Conservation (phyloP, 2,797 vertebrate species). For the Netta rufina region DNA sequence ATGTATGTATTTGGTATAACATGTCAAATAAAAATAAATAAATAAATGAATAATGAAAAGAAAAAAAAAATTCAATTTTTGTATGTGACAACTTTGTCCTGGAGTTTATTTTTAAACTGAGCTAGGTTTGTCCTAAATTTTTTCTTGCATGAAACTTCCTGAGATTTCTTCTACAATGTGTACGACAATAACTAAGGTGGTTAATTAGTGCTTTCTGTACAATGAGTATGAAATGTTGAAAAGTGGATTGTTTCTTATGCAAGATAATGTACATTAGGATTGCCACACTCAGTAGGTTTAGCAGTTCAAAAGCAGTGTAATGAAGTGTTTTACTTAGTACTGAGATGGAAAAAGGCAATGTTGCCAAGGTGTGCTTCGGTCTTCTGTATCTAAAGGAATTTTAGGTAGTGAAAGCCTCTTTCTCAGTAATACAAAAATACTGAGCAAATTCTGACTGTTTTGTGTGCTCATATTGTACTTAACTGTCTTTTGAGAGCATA, state of each 20-base stretch:
- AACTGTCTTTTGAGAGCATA: neutral
- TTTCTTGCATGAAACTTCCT: neutral
- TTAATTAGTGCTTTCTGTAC: conserved; percentile 54
- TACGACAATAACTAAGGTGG: neutral
- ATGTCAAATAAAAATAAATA: neutral
- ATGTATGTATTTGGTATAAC: neutral
- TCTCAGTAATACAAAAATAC: neutral
- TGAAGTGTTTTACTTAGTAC: neutral
- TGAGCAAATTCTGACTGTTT: neutral
- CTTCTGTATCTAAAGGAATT: neutral
- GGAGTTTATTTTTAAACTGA: neutral
- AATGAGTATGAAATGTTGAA: conserved; percentile 5
- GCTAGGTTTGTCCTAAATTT: neutral
- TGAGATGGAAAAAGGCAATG: neutral
- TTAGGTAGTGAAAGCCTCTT: neutral
- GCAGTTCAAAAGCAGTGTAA: conserved; percentile 25
- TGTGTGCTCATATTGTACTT: neutral
- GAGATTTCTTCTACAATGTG: conserved; percentile 13
- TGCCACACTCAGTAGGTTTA: conserved; percentile 7
- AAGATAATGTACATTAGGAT: conserved; percentile 24
- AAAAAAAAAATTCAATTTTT: neutral
- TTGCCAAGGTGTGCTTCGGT: neutral
- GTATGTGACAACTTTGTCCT: neutral
- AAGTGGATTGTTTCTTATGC: conserved; percentile 32
- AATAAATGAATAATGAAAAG: too few relatives aligned